phyloP scores from a whole-genome alignment of 2,888 invertebrate genomes.

The Lamproptera curius region DNA sequence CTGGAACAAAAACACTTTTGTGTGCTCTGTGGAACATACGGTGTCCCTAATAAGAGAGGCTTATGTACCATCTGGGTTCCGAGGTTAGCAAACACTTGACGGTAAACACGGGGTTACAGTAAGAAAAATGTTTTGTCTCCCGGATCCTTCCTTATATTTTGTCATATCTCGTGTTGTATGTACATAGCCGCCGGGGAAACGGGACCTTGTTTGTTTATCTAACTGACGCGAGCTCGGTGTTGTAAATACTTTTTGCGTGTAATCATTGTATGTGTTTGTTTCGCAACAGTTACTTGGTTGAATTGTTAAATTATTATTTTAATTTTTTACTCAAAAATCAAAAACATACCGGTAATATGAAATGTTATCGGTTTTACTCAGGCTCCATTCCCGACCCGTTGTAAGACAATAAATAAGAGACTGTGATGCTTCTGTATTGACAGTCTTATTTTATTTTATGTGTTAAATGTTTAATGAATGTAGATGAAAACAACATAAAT shows the following conservation, averaged over 20 bases:
- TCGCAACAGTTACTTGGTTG: too few species aligned
- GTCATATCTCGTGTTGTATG: conserved; percentile 46
- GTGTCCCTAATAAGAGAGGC: conserved; percentile 74
- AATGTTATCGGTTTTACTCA: too few species aligned
- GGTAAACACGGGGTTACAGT: conserved; percentile 65
- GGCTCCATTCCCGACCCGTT: too few species aligned
- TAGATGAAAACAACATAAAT: too few species aligned
- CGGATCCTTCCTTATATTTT: conserved; percentile 50
- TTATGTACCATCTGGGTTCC: conserved; percentile 74
- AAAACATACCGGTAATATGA: too few species aligned
- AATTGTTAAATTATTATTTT: background rate
- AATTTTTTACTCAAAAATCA: background rate
- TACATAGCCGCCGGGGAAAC: conserved; percentile 22
- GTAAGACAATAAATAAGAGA: conserved; percentile 40
- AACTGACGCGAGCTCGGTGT: conserved; percentile 18
- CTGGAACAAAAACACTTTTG: conserved; percentile 59
- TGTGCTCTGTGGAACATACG: conserved; percentile 54
- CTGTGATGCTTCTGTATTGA: too few species aligned
- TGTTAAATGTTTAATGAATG: too few species aligned
- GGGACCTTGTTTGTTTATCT: conserved; percentile 19
- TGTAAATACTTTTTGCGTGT: conserved; percentile 12
- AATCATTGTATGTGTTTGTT: too few species aligned
- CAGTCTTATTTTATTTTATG: too few species aligned
- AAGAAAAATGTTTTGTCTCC: conserved; percentile 72
- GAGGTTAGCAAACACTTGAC: conserved; percentile 67